Conservation (phyloP, 2,113 vertebrate genomes). For the Paradoxurus hermaphroditus region DNA sequence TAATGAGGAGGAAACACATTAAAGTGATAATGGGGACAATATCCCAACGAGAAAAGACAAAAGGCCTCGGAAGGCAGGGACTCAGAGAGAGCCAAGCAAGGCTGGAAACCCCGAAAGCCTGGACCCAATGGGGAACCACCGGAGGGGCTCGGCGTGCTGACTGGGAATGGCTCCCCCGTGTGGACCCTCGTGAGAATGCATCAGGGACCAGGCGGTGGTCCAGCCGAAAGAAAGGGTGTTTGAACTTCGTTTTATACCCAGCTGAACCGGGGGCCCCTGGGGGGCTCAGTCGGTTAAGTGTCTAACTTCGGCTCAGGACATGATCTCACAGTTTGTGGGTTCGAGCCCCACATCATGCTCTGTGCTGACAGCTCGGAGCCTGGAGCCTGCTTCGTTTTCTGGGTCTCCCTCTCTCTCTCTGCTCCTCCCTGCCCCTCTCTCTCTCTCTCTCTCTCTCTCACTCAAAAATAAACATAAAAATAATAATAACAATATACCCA, state of each 20-base stretch:
- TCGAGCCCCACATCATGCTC: too few relatives aligned
- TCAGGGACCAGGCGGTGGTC: accelerated
- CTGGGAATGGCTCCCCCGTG: background rate
- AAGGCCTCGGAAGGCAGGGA: background rate
- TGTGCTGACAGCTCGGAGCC: too few relatives aligned
- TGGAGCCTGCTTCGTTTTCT: too few relatives aligned
- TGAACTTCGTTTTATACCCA: background rate
- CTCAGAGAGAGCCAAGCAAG: background rate
- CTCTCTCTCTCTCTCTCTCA: too few relatives aligned
- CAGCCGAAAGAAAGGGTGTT: background rate
- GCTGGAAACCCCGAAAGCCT: background rate
- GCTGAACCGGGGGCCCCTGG: too few relatives aligned
- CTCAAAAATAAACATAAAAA: too few relatives aligned
- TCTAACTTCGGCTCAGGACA: too few relatives aligned
- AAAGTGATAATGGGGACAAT: background rate
- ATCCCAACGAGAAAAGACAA: background rate
- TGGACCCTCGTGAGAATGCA: background rate
- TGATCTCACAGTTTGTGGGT: too few relatives aligned
- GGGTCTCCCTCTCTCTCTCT: too few relatives aligned
- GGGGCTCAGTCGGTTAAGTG: too few relatives aligned
- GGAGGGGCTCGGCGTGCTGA: background rate
- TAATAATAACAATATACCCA: too few relatives aligned
- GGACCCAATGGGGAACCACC: background rate
- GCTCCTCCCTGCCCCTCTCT: too few relatives aligned
- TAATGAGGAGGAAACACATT: background rate